phyloP scores from a whole-genome alignment of 2,888 invertebrate genomes.

The Drosophila subsilvestris region DNA sequence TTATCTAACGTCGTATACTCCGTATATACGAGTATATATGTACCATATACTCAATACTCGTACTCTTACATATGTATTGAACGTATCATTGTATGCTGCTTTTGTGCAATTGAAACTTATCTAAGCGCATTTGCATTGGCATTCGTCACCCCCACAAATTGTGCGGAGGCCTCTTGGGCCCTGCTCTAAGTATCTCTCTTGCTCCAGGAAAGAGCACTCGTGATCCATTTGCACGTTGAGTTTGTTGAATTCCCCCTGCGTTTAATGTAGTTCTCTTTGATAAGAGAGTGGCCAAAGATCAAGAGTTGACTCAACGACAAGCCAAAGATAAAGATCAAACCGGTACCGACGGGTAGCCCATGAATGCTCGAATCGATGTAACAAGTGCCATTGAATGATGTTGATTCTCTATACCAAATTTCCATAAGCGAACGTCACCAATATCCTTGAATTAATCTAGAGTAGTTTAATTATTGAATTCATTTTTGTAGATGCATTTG shows the following conservation, averaged over 20 bases:
- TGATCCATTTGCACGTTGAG: too few species aligned
- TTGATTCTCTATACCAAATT: too few species aligned
- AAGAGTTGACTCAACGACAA: too few species aligned
- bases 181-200: neutral
- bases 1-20: conserved; percentile 30
- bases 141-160: conserved; percentile 2
- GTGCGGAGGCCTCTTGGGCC: too few species aligned
- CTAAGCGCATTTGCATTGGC: conserved; percentile 45
- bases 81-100: conserved; percentile 2
- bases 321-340: neutral
- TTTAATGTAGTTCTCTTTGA: too few species aligned
- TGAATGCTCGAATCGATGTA: neutral
- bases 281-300: too few species aligned
- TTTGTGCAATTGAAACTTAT: conserved; percentile 45
- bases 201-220: neutral
- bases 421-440: neutral
- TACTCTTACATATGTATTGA: neutral
- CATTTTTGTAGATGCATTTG: too few species aligned
- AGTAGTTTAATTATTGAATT: too few species aligned
- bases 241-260: too few species aligned
- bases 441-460: too few species aligned
- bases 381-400: too few species aligned
- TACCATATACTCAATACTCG: neutral
- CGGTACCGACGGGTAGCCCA: too few species aligned
- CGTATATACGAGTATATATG: neutral